Evolutionary conservation across 2,888 invertebrate genomes (phyloP).

Genomic region (Philhelius pedissequus): DNA sequence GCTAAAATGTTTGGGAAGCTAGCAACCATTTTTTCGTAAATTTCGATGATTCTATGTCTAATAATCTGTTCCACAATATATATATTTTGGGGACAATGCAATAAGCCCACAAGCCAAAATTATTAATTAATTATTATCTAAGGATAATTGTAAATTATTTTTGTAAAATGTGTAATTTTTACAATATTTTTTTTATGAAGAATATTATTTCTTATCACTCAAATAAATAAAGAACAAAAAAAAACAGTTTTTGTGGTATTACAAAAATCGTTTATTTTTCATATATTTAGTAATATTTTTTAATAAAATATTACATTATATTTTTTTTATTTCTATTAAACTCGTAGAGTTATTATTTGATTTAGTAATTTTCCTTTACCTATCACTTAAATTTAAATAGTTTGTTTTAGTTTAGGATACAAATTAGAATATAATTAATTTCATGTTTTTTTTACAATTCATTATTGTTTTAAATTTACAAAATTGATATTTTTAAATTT

Average conservation of each 20-base stretch:
- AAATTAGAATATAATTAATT: not conserved
- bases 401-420: slow-evolving; percentile 8
- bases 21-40: no score
- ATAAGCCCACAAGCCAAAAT: no score
- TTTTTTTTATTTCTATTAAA: not conserved
- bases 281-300: slow-evolving; percentile 56
- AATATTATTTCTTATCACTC: not conserved
- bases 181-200: no score
- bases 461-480: slow-evolving; percentile 2
- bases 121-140: no score
- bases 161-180: no score
- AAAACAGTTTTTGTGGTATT: slow-evolving; percentile 10
- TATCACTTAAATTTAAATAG: slow-evolving; percentile 47
- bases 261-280: slow-evolving; percentile 56
- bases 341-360: not conserved
- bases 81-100: no score
- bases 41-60: no score
- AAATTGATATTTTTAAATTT: not conserved
- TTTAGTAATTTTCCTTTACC: not conserved
- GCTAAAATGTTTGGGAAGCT: no score
- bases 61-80: no score
- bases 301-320: slow-evolving; percentile 39
- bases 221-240: not conserved
- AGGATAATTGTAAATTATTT: no score
- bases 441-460: slow-evolving; percentile 31